Conservation (phyloP, 2,797 vertebrate genomes). For the Alcedo quadribrachys region DNA sequence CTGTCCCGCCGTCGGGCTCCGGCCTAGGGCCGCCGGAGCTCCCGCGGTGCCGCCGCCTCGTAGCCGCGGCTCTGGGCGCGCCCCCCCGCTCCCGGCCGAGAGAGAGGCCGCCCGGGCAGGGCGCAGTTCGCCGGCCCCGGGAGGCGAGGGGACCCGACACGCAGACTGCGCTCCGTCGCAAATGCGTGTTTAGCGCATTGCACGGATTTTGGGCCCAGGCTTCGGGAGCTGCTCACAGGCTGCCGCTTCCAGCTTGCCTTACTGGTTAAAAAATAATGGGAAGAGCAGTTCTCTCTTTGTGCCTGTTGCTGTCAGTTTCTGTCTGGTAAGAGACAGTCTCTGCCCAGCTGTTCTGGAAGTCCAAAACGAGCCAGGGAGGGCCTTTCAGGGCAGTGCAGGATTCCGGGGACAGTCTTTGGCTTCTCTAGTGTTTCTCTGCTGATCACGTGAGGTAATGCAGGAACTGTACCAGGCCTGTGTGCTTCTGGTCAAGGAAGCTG, state of each 20-base stretch:
- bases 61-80: no score
- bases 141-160: background rate
- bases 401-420: background rate
- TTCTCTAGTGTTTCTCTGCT: background rate
- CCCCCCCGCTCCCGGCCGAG: background rate
- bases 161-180: background rate
- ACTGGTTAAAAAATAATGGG: background rate
- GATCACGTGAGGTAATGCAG: background rate
- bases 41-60: background rate
- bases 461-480: rapidly evolving
- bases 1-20: background rate
- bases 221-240: background rate
- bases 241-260: background rate
- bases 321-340: background rate
- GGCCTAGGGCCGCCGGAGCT: background rate
- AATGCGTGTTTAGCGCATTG: background rate
- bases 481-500: background rate
- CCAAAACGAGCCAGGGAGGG: background rate
- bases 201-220: background rate
- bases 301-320: background rate
- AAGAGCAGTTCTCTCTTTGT: background rate
- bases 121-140: background rate
- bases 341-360: background rate
- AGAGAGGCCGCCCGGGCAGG: background rate
- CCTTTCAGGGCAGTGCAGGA: background rate